Evolutionary conservation across 2,888 invertebrate genomes (phyloP).

Genomic region (Dorcus parallelipipedus): DNA sequence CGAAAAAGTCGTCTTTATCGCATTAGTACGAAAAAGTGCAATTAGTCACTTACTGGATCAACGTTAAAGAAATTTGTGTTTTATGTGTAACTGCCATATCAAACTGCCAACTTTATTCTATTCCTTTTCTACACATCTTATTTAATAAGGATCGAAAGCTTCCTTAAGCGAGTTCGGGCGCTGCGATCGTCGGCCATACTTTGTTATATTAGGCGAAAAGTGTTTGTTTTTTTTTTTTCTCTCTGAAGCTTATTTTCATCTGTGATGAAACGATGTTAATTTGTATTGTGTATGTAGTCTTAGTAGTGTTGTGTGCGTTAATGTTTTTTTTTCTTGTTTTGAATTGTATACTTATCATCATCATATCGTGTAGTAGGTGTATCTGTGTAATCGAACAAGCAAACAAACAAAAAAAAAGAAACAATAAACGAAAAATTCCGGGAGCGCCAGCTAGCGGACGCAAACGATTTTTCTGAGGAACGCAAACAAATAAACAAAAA

Average conservation of each 20-base stretch:
- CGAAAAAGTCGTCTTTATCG: too few species aligned
- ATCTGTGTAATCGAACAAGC: not conserved
- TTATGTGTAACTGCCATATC: too few species aligned
- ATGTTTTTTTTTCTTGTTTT: not conserved
- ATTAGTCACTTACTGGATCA: too few species aligned
- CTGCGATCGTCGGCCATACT: conserved; percentile 13
- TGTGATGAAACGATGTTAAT: conserved; percentile 33
- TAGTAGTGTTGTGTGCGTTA: conserved; percentile 12
- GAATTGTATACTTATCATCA: not conserved
- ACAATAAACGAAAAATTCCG: not conserved
- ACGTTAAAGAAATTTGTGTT: too few species aligned
- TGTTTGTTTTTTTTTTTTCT: conserved; percentile 2
- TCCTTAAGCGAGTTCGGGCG: conserved; percentile 6
- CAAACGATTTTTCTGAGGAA: not conserved
- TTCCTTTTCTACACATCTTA: not conserved
- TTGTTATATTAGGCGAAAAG: conserved; percentile 9
- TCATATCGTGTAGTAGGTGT: not conserved
- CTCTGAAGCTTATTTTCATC: conserved; percentile 28
- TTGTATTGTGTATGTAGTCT: conserved; percentile 19
- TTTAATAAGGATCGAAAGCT: not conserved
- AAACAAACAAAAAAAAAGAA: not conserved
- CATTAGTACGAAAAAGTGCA: too few species aligned
- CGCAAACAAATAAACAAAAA: not conserved
- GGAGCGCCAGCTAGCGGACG: not conserved
- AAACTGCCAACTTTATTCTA: not conserved